Percentiles rank a stretch among this genome's conserved stretches.
Evolutionary conservation across 1,140 invertebrate genomes (phyloP).

Genomic region (Protaetia brevitarsis): DNA sequence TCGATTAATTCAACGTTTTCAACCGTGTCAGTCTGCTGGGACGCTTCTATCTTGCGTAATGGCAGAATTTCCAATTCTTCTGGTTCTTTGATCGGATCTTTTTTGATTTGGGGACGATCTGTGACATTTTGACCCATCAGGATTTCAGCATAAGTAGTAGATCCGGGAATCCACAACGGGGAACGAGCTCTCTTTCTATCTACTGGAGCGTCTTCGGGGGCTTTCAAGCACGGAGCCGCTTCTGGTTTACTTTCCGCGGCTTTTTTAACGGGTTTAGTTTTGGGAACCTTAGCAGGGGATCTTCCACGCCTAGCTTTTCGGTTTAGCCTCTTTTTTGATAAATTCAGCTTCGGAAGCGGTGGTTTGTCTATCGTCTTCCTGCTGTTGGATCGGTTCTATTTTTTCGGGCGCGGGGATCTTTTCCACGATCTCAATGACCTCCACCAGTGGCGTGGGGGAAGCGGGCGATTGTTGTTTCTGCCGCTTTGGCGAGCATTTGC

Average conservation of each 20-base stretch:
- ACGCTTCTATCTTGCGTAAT: background rate
- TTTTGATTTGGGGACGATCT: background rate
- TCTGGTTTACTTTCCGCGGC: background rate
- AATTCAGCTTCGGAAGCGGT: constrained; percentile 3
- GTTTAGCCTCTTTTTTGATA: constrained; percentile 39
- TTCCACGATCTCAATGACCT: constrained; percentile 23
- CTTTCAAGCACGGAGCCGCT: background rate
- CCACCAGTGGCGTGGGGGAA: background rate
- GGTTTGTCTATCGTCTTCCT: background rate
- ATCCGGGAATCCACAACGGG: constrained; percentile 69
- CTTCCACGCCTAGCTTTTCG: constrained; percentile 46
- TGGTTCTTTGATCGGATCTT: background rate
- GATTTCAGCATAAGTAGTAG: constrained; percentile 74
- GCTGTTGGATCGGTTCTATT: background rate
- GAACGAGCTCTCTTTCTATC: constrained; percentile 59
- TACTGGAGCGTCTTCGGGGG: background rate
- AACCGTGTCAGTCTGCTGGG: background rate
- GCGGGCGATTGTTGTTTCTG: background rate
- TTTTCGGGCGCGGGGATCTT: constrained; percentile 19
- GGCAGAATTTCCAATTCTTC: background rate
- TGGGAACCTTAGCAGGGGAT: constrained; percentile 40
- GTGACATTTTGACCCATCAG: constrained; percentile 58
- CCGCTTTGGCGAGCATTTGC: background rate
- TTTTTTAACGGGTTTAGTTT: constrained; percentile 26
- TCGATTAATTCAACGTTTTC: background rate